phyloP scores from a whole-genome alignment of 2,888 invertebrate genomes.

The Troides oblongomaculatus region DNA sequence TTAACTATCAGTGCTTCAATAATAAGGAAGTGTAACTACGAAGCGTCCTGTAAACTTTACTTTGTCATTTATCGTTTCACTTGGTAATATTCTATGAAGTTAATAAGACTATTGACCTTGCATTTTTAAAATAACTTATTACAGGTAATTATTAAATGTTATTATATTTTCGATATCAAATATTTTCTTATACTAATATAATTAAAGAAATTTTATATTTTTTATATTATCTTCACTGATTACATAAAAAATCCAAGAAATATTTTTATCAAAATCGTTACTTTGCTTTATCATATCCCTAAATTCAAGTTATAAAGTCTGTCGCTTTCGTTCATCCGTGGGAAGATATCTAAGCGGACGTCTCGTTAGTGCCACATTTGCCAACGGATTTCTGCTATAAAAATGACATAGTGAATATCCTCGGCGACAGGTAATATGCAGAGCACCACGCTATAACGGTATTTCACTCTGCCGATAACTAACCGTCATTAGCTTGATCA shows the following conservation, averaged over 20 bases:
- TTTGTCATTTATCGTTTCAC: background rate
- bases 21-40: no score
- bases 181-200: no score
- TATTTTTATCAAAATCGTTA: background rate
- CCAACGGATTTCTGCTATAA: conserved; percentile 10
- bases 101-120: background rate
- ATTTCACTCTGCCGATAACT: conserved; percentile 4
- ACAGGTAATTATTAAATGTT: background rate
- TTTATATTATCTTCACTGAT: background rate
- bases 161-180: no score
- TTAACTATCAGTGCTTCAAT: no score
- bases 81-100: background rate
- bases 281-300: background rate
- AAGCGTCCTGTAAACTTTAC: no score
- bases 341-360: conserved; percentile 15
- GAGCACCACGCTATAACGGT: background rate
- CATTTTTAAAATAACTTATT: background rate
- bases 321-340: background rate
- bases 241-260: background rate
- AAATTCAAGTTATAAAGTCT: conserved; percentile 2
- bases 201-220: no score
- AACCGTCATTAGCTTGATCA: background rate
- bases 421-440: background rate
- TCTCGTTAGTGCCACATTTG: conserved; percentile 12
- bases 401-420: conserved; percentile 1